Conservation (phyloP, 2,113 vertebrate genomes). For the Carlito syrichta region DNA sequence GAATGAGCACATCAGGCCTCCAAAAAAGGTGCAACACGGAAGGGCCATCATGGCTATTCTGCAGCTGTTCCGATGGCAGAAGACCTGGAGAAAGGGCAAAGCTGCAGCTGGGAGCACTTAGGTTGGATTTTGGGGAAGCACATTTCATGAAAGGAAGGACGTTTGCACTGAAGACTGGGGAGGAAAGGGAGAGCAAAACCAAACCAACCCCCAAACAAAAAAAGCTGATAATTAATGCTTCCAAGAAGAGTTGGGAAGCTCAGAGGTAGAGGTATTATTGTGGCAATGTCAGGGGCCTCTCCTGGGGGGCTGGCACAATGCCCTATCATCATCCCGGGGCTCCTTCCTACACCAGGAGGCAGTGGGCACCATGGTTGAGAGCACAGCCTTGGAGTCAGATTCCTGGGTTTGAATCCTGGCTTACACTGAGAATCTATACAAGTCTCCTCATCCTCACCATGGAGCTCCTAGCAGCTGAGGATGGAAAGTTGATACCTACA, state of each 20-base stretch:
- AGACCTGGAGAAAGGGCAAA: background rate
- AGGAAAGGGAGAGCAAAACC: background rate
- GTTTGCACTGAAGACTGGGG: background rate
- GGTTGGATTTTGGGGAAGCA: background rate
- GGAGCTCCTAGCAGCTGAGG: background rate
- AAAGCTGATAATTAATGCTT: background rate
- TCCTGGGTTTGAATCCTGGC: background rate
- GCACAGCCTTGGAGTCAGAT: background rate
- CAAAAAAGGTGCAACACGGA: background rate
- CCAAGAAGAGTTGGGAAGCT: background rate
- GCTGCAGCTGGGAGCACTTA: background rate
- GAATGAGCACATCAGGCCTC: background rate
- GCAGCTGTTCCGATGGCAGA: background rate
- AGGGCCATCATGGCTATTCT: background rate
- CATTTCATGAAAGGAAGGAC: background rate
- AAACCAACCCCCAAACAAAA: background rate
- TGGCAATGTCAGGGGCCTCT: too few species aligned
- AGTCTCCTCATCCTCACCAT: background rate
- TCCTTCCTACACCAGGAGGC: background rate
- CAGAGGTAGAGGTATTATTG: background rate
- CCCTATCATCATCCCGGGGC: background rate
- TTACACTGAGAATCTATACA: background rate
- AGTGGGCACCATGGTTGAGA: fast-evolving
- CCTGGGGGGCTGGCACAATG: fast-evolving
- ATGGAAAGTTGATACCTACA: background rate